Evolutionary conservation across 2,113 vertebrate species (phyloP).

Genomic region (Protobothrops flavoviridis): DNA sequence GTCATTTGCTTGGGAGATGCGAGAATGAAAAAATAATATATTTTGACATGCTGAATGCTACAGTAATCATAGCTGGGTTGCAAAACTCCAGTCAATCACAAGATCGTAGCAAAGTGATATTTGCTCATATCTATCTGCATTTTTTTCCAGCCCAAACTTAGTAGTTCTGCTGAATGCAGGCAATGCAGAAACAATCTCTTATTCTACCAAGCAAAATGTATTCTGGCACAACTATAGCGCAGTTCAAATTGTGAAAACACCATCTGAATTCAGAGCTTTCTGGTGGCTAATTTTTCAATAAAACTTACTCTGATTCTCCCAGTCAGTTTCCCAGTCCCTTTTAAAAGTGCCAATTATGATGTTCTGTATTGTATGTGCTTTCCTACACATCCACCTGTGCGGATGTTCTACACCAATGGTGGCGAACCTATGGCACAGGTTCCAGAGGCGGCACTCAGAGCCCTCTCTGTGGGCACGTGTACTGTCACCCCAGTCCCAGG

Average conservation of each 20-base stretch:
- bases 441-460: too few species aligned
- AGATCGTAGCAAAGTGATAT: background rate
- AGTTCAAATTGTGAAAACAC: background rate
- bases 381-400: background rate
- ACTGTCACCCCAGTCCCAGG: too few species aligned
- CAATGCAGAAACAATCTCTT: background rate
- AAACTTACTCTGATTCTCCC: background rate
- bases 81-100: background rate
- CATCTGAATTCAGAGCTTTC: background rate
- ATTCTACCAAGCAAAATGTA: background rate
- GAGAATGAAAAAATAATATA: background rate
- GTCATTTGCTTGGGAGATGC: background rate
- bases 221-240: background rate
- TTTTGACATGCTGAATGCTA: background rate
- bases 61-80: background rate
- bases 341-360: background rate
- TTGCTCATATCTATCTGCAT: background rate
- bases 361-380: background rate
- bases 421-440: too few species aligned
- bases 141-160: background rate
- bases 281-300: background rate
- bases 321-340: background rate
- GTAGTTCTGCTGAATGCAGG: background rate
- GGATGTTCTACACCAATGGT: background rate
- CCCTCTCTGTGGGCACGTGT: too few species aligned